Evolutionary conservation across 1,140 invertebrate species (phyloP).

Genomic region (Gonioctena quinquepunctata): DNA sequence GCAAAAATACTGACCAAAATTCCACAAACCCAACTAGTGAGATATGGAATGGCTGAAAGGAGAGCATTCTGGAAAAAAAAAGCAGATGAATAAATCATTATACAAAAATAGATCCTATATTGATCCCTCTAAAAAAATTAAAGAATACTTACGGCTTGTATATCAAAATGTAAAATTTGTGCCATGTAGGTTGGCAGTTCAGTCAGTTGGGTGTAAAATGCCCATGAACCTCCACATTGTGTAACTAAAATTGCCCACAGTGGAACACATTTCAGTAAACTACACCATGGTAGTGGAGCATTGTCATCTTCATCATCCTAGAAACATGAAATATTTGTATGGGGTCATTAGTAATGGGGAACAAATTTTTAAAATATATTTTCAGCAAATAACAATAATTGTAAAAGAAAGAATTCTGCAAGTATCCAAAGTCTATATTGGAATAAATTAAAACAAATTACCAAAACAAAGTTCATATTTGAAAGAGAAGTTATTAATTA

Average conservation of each 20-base stretch:
- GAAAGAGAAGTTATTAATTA: no score
- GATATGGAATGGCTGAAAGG: slow-evolving; percentile 79
- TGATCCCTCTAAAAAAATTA: no score
- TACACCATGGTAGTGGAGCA: slow-evolving; percentile 69
- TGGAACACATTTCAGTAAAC: slow-evolving; percentile 79
- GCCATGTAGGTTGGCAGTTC: slow-evolving; percentile 94
- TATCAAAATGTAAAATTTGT: slow-evolving; percentile 86
- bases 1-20: slow-evolving; percentile 72
- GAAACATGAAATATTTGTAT: no score
- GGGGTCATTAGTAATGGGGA: no score
- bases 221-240: slow-evolving; percentile 92
- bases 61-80: slow-evolving; percentile 70
- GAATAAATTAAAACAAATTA: no score
- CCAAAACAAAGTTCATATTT: no score
- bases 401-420: no score
- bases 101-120: no score
- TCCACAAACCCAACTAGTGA: slow-evolving; percentile 72
- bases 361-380: no score
- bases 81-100: not conserved
- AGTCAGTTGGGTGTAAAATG: slow-evolving; percentile 92
- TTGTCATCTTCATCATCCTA: slow-evolving; percentile 51
- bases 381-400: no score
- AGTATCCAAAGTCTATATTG: no score
- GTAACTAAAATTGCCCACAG: slow-evolving; percentile 86
- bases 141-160: slow-evolving; percentile 72